Evolutionary conservation across 1,140 invertebrate species (phyloP).

Genomic region (Drosophila chauvacae): DNA sequence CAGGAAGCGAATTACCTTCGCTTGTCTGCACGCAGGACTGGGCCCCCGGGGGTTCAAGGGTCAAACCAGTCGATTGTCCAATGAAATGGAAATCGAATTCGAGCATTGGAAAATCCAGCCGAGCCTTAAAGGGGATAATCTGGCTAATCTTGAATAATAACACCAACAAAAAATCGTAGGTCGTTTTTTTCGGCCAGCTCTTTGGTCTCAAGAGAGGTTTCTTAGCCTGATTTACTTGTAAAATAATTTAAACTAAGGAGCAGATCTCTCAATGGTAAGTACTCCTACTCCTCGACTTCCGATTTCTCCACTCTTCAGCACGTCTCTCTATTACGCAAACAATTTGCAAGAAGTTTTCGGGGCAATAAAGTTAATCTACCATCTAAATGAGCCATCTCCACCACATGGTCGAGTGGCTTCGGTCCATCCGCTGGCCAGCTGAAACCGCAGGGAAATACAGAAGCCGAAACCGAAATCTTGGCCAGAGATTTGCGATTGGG

Average conservation of each 20-base stretch:
- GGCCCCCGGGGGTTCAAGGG: conserved; percentile 50
- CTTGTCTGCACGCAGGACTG: conserved; percentile 57
- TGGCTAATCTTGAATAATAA: conserved; percentile 33
- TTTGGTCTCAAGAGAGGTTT: conserved; percentile 8
- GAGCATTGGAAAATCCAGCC: conserved; percentile 13
- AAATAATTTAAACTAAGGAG: neutral
- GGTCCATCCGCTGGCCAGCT: conserved; percentile 29
- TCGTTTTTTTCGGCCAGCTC: conserved; percentile 18
- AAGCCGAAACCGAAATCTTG: conserved; percentile 44
- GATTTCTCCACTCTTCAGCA: conserved; percentile 32
- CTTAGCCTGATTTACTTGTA: neutral
- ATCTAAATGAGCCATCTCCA: conserved; percentile 72
- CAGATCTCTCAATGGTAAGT: too few species aligned
- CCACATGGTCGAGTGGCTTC: conserved; percentile 64
- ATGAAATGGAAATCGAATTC: conserved; percentile 56
- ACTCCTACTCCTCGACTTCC: neutral
- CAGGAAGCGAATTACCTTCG: conserved; percentile 67
- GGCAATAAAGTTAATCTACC: conserved; percentile 77
- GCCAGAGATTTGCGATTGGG: conserved; percentile 30
- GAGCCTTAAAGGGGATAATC: conserved; percentile 30
- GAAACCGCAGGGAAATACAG: conserved; percentile 45
- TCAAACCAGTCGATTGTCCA: conserved; percentile 46
- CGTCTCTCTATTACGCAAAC: conserved; percentile 74
- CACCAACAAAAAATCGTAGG: conserved; percentile 1
- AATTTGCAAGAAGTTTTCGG: conserved; percentile 71